Evolutionary conservation across 1,140 invertebrate genomes (phyloP).

Genomic region (Drosophila fuyamai): DNA sequence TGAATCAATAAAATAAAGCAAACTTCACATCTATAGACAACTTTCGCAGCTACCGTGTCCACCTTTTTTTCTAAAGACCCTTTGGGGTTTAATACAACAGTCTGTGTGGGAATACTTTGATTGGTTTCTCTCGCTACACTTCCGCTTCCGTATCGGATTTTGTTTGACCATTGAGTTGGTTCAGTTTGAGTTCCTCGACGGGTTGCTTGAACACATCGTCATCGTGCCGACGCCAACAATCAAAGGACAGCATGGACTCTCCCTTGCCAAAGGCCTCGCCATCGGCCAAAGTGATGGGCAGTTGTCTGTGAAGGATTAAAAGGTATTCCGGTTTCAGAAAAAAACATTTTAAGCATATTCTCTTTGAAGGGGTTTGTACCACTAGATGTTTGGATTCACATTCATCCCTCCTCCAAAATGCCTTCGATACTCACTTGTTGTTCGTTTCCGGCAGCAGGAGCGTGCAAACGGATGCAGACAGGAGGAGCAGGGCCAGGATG

Average conservation of each 20-base stretch:
- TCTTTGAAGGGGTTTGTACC: too few relatives aligned
- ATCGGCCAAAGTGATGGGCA: slow-evolving; percentile 67
- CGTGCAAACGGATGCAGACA: slow-evolving; percentile 38
- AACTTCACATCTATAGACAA: slow-evolving; percentile 74
- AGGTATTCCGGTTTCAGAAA: too few relatives aligned
- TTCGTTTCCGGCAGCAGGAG: slow-evolving; percentile 66
- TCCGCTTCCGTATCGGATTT: slow-evolving; percentile 34
- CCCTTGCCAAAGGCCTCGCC: slow-evolving; percentile 66
- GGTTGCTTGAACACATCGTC: slow-evolving; percentile 55
- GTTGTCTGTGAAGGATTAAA: slow-evolving; percentile 50
- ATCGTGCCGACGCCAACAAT: slow-evolving; percentile 75
- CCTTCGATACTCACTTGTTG: slow-evolving; percentile 53
- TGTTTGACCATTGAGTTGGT: slow-evolving; percentile 49
- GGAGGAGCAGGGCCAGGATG: slow-evolving; percentile 48
- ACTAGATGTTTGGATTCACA: too few relatives aligned
- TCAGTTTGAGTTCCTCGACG: slow-evolving; percentile 53
- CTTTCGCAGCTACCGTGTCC: slow-evolving; percentile 52
- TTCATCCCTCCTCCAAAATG: too few relatives aligned
- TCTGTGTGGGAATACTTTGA: slow-evolving; percentile 22
- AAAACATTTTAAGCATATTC: too few relatives aligned
- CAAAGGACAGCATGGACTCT: slow-evolving; percentile 84
- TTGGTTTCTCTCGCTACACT: slow-evolving; percentile 3
- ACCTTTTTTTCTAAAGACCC: slow-evolving; percentile 22
- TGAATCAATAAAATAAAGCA: slow-evolving; percentile 79
- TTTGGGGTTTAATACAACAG: not conserved